Percentiles rank a stretch among this genome's conserved stretches.
phyloP scores from a whole-genome alignment of 2,888 invertebrate genomes.

The Caenorhabditis drosophilae region DNA sequence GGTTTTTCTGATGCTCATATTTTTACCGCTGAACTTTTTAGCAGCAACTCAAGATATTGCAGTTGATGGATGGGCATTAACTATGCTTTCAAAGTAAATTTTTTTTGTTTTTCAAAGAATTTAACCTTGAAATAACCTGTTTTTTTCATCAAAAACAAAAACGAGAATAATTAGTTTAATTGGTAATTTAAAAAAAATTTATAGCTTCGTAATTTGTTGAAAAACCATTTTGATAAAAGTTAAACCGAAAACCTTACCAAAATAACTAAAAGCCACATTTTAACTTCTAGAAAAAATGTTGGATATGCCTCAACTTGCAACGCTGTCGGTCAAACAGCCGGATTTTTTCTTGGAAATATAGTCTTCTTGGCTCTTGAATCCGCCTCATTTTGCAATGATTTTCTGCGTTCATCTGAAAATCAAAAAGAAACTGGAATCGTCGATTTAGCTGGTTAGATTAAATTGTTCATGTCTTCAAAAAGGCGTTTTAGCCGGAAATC shows the following conservation, averaged over 20 bases:
- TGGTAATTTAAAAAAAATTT: too few species aligned
- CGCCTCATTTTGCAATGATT: conserved; percentile 90
- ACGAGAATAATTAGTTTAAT: too few species aligned
- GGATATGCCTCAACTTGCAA: conserved; percentile 99
- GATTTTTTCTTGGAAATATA: conserved; percentile 77
- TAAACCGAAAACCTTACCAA: too few species aligned
- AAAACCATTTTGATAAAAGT: too few species aligned
- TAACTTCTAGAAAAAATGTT: conserved; percentile 86
- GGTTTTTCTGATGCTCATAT: conserved; percentile 81
- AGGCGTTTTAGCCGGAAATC: background rate
- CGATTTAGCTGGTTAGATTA: conserved; percentile 69
- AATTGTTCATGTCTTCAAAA: conserved; percentile 1
- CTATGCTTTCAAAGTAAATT: conserved; percentile 87
- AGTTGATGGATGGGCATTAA: conserved; percentile 99
- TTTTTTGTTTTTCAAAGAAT: background rate
- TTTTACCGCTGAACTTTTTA: conserved; percentile 89
- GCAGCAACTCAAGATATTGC: conserved; percentile 99
- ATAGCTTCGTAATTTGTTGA: too few species aligned
- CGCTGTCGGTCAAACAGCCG: conserved; percentile 95
- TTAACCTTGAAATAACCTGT: background rate
- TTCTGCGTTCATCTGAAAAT: conserved; percentile 79
- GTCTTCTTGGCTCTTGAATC: conserved; percentile 95
- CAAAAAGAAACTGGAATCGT: conserved; percentile 76
- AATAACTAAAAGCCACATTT: too few species aligned
- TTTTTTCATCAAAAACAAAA: background rate